phyloP scores from a whole-genome alignment of 2,113 vertebrate species.

The Speoplatyrhinus poulsoni region DNA sequence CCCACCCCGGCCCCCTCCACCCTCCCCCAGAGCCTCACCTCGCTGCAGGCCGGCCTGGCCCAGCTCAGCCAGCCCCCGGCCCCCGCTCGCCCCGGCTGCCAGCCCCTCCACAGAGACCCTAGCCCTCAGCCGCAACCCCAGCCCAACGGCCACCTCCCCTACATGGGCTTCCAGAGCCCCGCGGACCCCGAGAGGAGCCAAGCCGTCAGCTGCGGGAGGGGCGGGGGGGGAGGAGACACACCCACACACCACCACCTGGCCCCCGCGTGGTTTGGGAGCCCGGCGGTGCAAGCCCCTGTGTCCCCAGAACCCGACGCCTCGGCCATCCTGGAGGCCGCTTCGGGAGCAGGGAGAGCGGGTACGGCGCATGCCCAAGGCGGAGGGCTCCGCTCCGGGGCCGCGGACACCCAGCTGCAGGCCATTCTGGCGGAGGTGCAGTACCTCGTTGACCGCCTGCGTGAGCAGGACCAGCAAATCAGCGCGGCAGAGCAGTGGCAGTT shows the following conservation, averaged over 20 bases:
- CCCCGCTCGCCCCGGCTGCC: slow-evolving; percentile 26
- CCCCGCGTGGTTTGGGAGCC: slow-evolving; percentile 72
- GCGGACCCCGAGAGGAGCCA: slow-evolving; percentile 62
- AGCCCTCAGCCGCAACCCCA: slow-evolving; percentile 55
- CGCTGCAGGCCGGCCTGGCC: slow-evolving; percentile 59
- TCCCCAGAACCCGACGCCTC: slow-evolving; percentile 43
- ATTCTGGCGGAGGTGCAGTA: slow-evolving; percentile 77
- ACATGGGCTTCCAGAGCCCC: slow-evolving; percentile 73
- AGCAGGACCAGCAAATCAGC: slow-evolving; percentile 75
- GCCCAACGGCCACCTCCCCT: slow-evolving; percentile 74
- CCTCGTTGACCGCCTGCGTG: slow-evolving; percentile 73
- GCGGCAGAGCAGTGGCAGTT: slow-evolving; percentile 80
- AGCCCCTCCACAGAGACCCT: slow-evolving; percentile 46
- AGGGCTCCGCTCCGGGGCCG: slow-evolving; percentile 72
- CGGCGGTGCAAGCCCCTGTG: slow-evolving; percentile 69
- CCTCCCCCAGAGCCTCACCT: slow-evolving; percentile 65
- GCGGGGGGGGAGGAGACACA: slow-evolving; percentile 30
- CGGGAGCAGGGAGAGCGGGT: slow-evolving; percentile 25
- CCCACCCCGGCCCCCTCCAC: slow-evolving; percentile 54
- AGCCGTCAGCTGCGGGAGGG: slow-evolving; percentile 44
- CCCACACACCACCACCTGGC: slow-evolving; percentile 37
- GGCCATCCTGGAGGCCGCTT: slow-evolving; percentile 66
- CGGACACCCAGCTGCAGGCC: slow-evolving; percentile 76
- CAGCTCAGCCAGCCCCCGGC: slow-evolving; percentile 54
- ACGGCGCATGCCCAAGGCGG: slow-evolving; percentile 19